Percentiles rank a stretch among this genome's conserved stretches.
Conservation (phyloP, 2,888 invertebrate species). For the Chymomyza caudatula region DNA sequence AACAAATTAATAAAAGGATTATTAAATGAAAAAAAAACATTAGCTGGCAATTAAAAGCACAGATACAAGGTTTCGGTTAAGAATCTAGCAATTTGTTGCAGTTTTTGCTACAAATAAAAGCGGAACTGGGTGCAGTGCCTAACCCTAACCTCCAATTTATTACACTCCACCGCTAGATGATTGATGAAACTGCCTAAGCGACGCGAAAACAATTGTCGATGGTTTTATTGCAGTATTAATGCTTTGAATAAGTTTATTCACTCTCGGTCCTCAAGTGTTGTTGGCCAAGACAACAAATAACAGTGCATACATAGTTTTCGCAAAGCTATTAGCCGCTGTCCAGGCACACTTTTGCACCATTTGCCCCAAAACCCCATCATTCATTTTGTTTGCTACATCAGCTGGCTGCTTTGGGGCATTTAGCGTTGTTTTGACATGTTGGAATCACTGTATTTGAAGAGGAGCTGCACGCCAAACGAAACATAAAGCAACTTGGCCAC, state of each 20-base stretch:
- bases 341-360: not conserved
- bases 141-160: not conserved
- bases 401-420: not conserved
- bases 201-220: not conserved
- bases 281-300: not conserved
- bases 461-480: too few species aligned
- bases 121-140: conserved; percentile 30
- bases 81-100: conserved; percentile 14
- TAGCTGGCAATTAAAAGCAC: conserved; percentile 60
- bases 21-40: conserved; percentile 42
- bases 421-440: not conserved
- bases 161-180: conserved; percentile 21
- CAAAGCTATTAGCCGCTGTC: not conserved
- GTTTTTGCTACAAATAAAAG: conserved; percentile 8
- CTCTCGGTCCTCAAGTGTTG: not conserved
- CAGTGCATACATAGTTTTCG: not conserved
- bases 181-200: conserved; percentile 29
- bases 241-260: not conserved
- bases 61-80: conserved; percentile 43
- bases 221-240: not conserved
- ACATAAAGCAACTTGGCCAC: not conserved
- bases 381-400: not conserved
- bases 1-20: not conserved
- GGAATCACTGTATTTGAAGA: too few species aligned
- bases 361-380: not conserved